Evolutionary conservation across 2,888 invertebrate species (phyloP), one percentile per base, ranked within the genome.

Genomic region (Rhopalosiphum nymphaeae): DNA sequence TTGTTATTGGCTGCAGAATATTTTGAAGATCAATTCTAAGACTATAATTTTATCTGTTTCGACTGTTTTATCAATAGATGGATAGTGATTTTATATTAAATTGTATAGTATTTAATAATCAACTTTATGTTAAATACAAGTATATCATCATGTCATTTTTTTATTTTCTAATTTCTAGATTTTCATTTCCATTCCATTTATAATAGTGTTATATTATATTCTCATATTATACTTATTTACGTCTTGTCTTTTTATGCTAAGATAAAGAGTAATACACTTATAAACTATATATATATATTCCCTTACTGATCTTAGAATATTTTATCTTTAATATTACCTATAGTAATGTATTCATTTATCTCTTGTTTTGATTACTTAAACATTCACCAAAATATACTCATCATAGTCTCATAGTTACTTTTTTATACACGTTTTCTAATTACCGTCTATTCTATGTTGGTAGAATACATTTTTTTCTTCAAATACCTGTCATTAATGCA

Each of bases 381-480:
- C 85, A 57, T 91, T 91, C 26, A n/a, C 25, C 25, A 46, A 61
- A 61, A 61, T 91, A 57, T 91, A 87, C 61, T 61, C 49, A 46
- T 92, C 46, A 86, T 56, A 84, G 84, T 85, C 56, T 92, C 61
- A 86, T 56, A 84, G 84, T 85, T 44, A 42, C n/a, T 91, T 92
- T 9, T 57, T 46, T 25, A 46, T 87, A 11, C 26, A 61, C 36
- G 26, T n/a, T 61, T 85, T n/a, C 46, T 92, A 92, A 92, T 91
- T 61, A 44, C n/a, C 44, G 44, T 44, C 11, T n/a, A 85, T 91
- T 44, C 16, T n/a, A 29, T 7, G 5, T 44, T 42, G 25, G 49
- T 13, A 86, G 7, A 57, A 57, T 26, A 57, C n/a, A 57, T 85
- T 91, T 91, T 78, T 84, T 61, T 57, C 25, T 89, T 16, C 49